These are phyloP conservation scores for Tangara arthus DNA, from an alignment of 2,797 vertebrate species.

Conservation along the genomic window DNA sequence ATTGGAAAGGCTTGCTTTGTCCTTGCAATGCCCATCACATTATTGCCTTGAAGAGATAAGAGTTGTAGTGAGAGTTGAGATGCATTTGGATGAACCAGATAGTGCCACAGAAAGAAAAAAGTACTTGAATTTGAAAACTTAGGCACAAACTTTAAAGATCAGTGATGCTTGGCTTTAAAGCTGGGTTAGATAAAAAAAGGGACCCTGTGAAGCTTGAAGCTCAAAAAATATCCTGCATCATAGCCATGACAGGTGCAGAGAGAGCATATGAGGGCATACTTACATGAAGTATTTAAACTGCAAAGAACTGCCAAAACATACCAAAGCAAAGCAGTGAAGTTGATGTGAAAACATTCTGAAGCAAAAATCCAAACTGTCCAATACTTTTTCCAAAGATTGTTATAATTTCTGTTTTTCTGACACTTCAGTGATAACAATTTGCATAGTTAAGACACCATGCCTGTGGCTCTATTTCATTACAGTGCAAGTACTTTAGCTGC, in stretches of 20 bases:
- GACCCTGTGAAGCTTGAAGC: neutral
- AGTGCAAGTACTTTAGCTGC: neutral
- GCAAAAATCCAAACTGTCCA: neutral
- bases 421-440: neutral
- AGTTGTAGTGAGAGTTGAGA: neutral
- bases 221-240: neutral
- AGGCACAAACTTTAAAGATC: neutral
- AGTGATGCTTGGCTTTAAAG: neutral
- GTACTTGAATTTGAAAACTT: neutral
- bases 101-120: neutral
- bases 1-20: neutral
- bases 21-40: neutral
- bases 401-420: conserved; percentile 22
- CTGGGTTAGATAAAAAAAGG: neutral
- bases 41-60: neutral
- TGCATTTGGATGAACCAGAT: neutral
- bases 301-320: neutral
- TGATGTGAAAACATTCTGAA: conserved; percentile 6
- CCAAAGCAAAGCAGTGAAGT: neutral
- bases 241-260: neutral
- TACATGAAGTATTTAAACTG: neutral
- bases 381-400: neutral
- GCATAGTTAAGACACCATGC: conserved; percentile 13
- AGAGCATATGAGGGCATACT: neutral
- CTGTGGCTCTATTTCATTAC: conserved; percentile 45